A percentile compares a stretch with the other conserved stretches of the same genome.
Conservation (phyloP, 2,113 vertebrate species). For the Piprites chloris region DNA sequence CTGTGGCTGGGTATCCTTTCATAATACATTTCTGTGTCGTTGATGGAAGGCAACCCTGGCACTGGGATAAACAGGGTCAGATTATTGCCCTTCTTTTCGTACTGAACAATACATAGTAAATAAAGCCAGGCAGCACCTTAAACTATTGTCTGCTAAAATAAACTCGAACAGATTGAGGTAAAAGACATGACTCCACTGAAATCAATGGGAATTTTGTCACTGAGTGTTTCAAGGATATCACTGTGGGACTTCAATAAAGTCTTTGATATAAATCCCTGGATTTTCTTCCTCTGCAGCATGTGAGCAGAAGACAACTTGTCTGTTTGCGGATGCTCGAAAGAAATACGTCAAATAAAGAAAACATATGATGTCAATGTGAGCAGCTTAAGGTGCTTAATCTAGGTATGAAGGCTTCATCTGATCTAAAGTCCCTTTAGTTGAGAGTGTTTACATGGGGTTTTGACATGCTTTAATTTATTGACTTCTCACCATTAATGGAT, state of each 20-base stretch:
- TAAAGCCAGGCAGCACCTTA: background rate
- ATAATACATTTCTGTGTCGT: background rate
- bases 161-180: background rate
- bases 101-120: background rate
- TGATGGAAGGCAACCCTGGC: background rate
- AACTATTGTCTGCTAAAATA: background rate
- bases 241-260: background rate
- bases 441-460: background rate
- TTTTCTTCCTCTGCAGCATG: background rate
- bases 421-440: background rate
- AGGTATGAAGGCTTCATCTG: background rate
- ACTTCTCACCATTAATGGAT: conserved; percentile 1
- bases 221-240: background rate
- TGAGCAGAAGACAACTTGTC: background rate
- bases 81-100: background rate
- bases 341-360: background rate
- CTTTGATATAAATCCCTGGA: background rate
- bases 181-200: background rate
- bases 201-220: background rate
- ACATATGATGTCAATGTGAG: background rate
- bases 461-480: conserved; percentile 10
- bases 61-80: background rate
- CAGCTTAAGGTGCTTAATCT: background rate
- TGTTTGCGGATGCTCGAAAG: background rate
- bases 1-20: background rate